Base-by-base conservation (phyloP, 1,140 invertebrate species). In the Hyles euphorbiae region DNA sequence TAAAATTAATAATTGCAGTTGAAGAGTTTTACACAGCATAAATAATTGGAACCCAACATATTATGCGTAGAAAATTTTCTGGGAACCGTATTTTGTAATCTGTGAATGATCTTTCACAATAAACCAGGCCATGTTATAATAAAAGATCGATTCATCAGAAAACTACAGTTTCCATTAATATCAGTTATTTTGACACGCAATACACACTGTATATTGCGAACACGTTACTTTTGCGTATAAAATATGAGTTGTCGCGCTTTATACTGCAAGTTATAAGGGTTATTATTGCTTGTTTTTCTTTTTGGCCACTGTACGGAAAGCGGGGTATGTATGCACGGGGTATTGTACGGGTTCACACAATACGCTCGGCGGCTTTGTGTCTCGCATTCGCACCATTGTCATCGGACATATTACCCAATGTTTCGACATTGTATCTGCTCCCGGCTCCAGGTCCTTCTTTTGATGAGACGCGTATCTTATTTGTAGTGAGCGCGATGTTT, bases 391-490 rank as follows among this genome's bases (percentile, higher is more conserved):
- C 78, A 73, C 81, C 78, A 83, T 87, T 87, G 83, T 87, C 74
- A 74, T 78, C 72, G 71, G 80, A 84, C 80, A 80, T 84, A 85
- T 87, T 87, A 84, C 81, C 78, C 76, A 83, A 83, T 79, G 78
- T 81, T 81, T 73, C 76, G 71, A 84, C 82, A 81, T 83, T 83
- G 83, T 87, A 80, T 78, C 83, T 81, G 70, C 72, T 78, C 71
- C 70, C 75, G 65, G 58, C 69, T 78, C 72, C 76, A 70, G 68
- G 72, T 79, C 75, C 74, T 83, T 83, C 75, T 71, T 83, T 84
- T 82, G 75, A 82, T 77, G 69, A 78, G 67, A 63, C 63, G 52
- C 46, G 69, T 72, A 72, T 71, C 68, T 74, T 78, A 73, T 76
- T 76, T 74, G 72, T 73, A 60, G 60, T 58, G 58, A 36, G 59